Base-by-base conservation (phyloP, 2,113 vertebrate genomes). In the Diglossa brunneiventris region DNA sequence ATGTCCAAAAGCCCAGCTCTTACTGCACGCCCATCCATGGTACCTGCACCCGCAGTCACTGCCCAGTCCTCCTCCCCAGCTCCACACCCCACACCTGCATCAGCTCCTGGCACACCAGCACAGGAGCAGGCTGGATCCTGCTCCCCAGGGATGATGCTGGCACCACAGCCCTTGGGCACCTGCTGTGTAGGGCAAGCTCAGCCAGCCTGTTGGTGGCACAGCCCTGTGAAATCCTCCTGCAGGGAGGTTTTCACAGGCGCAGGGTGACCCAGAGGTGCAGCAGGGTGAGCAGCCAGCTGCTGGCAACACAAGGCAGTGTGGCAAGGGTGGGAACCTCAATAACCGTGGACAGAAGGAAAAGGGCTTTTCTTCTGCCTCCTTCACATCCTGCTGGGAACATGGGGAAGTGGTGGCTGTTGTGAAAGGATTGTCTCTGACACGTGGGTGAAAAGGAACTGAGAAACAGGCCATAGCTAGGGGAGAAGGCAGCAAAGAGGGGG, bases 71-170 rank as follows among this genome's bases (percentile, higher is more conserved):
- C 31, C 47, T 28, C 1, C 2, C 31, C 6, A 12, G 37, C 78
- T 72, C 20, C 3, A 2, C 18, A 44, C 6, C 35, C 26, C 0
- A 0, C 42, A 18, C 16, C 20, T 3, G 0, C 64, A 46, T 15
- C 69, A n/a, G 22, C 58, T 76, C 22, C 56, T 31, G 61, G n/a
- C 27, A 62, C 24, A 21, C 23, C 9, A 1, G 26, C 3, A 11
- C 0, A 0, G 80, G 26, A 58, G 12, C 5, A 2, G 79, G 23
- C 4, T 23, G 50, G 46, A 85, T 11, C 21, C 67, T 64, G 44
- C 9, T 59, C 15, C 20, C 33, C 49, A 21, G 67, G 62, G 39
- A 50, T 3, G 9, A 22, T n/a, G 15, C 8, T 5, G 10, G 64
- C 5, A 2, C 52, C 50, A 26, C 33, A 58, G 35, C 28, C 56